Base-by-base conservation (phyloP, 64 coral and sea anemone species). In the Montipora cactus region DNA sequence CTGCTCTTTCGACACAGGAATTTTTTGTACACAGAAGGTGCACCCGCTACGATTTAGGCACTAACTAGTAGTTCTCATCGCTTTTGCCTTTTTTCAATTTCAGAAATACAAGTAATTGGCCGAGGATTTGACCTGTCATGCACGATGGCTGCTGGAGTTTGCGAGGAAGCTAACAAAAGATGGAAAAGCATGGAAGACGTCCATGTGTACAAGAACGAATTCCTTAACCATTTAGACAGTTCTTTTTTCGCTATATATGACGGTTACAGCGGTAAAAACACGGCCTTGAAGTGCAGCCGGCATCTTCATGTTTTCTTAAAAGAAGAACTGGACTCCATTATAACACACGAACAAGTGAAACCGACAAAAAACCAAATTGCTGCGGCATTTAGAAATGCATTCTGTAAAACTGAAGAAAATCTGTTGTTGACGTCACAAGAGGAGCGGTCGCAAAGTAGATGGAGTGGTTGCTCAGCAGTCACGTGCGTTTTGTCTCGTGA, bases 401-500 rank as follows among this genome's bases (percentile, higher is more conserved):
- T 93, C 80, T 50, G 58, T 5, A 47, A 88, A 76, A 95, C 89
- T 77, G 92, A 64, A 16, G 61, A 98, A 92, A 90, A 74, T 23
- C 64, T 98, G 2, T n/a, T 95, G 8, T 53, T 67, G 0, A 52
- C 59, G 50, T 93, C 75, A 2, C 94, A 80, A 47, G 93, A 95
- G 58, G 96, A 98, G 49, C 87, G 86, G 37, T 98, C 96, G 13
- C 87, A 73, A 47, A 90, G 76, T 62, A 68, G 96, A 62, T 95
- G 96, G 96, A 98, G 96, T 66, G 96, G 96, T 69, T 98, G 96
- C 94, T 98, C 97, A 47, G 97, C 94, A 45, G 79, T 98, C 64
- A 98, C 97, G 83, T 98, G 94, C 90, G 59, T 98, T 62, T 78
- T 98, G 61, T 87, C 94, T 20, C 55, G 18, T 12, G 77, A 93